A percentile compares a stretch with the other conserved stretches of the same genome.
Conservation (phyloP, 2,113 vertebrate genomes). For the Equus quagga region DNA sequence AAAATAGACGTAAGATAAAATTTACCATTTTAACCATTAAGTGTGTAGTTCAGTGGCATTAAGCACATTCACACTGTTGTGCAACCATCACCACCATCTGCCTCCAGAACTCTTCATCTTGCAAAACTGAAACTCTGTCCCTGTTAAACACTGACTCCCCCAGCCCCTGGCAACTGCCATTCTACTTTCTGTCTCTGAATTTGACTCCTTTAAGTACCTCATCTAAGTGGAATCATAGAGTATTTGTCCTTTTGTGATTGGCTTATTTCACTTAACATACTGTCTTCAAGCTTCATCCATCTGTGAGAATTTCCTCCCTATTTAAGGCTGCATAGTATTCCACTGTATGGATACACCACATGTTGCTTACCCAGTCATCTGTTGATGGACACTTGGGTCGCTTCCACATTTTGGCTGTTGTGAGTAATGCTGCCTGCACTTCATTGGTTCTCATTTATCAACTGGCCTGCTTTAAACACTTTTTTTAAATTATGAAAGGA, state of each 20-base stretch:
- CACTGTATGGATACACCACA: neutral
- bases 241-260: neutral
- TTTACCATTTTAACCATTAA: neutral
- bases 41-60: fast-evolving
- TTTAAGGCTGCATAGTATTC: neutral
- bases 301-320: neutral
- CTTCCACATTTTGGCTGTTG: neutral
- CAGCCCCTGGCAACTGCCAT: neutral
- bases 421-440: neutral
- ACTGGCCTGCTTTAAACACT: neutral
- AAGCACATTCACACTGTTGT: neutral
- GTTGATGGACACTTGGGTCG: no score
- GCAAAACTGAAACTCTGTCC: neutral
- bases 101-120: neutral
- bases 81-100: fast-evolving
- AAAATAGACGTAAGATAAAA: no score
- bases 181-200: neutral
- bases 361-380: no score
- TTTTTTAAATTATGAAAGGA: neutral
- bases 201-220: neutral
- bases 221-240: neutral
- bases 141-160: neutral
- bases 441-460: no score
- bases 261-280: neutral
- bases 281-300: neutral